phyloP scores from a whole-genome alignment of 2,888 invertebrate species.

The Labia minor region DNA sequence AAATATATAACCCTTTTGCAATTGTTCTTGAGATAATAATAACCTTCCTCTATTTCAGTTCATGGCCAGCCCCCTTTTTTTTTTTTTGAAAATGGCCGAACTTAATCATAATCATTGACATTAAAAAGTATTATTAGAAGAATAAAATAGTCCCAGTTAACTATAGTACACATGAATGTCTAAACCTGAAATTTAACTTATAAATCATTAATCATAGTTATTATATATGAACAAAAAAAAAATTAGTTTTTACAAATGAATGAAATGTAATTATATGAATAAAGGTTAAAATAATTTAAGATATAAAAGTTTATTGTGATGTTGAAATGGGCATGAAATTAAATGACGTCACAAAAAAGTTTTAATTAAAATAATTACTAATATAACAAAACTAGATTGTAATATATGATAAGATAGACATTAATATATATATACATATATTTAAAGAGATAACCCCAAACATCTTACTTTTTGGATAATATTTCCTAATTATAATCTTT shows the following conservation, averaged over 20 bases:
- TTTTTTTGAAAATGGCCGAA: constrained; percentile 7
- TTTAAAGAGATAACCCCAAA: no score
- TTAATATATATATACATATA: no score
- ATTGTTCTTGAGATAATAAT: constrained; percentile 13
- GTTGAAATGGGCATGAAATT: constrained; percentile 7
- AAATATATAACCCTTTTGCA: not conserved
- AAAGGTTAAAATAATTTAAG: constrained; percentile 13
- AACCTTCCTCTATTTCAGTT: constrained; percentile 21
- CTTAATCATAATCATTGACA: constrained; percentile 4
- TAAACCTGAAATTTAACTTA: constrained; percentile 13
- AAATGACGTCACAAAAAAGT: not conserved
- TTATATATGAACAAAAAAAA: constrained; percentile 1
- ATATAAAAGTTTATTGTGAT: constrained; percentile 13
- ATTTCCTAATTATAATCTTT: no score
- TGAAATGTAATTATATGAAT: constrained; percentile 13
- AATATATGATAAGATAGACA: not conserved
- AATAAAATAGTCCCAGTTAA: constrained; percentile 13
- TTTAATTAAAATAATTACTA: constrained; percentile 13
- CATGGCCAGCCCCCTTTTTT: constrained; percentile 23
- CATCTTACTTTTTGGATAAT: no score
- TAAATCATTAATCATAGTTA: constrained; percentile 6
- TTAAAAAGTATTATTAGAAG: constrained; percentile 13
- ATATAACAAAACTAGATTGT: not conserved
- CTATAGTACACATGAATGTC: constrained; percentile 1
- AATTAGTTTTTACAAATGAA: constrained; percentile 4